Percentiles rank a stretch among this genome's conserved stretches.
These are phyloP conservation scores for Aricia agestis DNA, from an alignment of 1,140 invertebrate genomes.

Conservation along the genomic window DNA sequence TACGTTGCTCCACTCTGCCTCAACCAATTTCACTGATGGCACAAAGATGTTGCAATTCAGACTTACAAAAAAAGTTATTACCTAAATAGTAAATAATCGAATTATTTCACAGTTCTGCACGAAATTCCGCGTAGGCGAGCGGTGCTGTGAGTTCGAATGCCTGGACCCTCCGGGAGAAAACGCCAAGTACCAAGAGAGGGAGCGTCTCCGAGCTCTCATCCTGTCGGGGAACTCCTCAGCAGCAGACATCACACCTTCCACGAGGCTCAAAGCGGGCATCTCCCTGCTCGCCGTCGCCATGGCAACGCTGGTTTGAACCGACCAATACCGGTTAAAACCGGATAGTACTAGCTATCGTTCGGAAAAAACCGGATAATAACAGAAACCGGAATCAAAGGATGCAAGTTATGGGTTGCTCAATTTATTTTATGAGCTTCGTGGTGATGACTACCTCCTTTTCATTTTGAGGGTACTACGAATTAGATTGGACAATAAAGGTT, in stretches of 20 bases:
- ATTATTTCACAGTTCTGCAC: conserved; percentile 81
- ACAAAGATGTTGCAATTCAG: too few species aligned
- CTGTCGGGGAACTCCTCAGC: conserved; percentile 77
- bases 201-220: conserved; percentile 76
- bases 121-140: conserved; percentile 83
- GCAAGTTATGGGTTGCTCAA: neutral
- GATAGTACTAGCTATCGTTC: too few species aligned
- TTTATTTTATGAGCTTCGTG: neutral
- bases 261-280: conserved; percentile 43
- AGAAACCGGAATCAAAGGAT: neutral
- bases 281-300: conserved; percentile 54
- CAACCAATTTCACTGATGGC: too few species aligned
- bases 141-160: conserved; percentile 87
- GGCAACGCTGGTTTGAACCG: conserved; percentile 52
- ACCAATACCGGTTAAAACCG: neutral
- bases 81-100: neutral
- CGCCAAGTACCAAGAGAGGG: conserved; percentile 76
- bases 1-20: too few species aligned
- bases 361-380: neutral
- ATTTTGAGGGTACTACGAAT: neutral
- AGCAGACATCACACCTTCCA: conserved; percentile 40
- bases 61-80: too few species aligned
- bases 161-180: conserved; percentile 82
- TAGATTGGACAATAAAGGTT: neutral
- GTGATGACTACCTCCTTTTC: neutral